These are phyloP conservation scores for Natrix natrix DNA, from an alignment of 2,797 vertebrate genomes.

Conservation along the genomic window DNA sequence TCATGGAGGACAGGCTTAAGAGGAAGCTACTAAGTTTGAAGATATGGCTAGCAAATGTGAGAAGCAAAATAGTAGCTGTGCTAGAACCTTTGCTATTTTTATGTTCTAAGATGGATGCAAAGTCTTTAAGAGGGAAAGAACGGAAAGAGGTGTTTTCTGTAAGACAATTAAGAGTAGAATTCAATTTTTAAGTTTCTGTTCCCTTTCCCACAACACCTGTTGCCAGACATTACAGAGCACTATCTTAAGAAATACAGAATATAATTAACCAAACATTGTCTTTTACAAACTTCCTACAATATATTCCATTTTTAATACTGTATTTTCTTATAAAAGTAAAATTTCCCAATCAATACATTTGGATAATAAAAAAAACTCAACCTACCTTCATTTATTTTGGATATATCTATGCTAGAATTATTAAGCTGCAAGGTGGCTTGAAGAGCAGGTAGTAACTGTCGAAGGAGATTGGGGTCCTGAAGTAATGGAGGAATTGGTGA, in stretches of 20 bases:
- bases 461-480: constrained; percentile 94
- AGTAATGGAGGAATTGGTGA: constrained; percentile 92
- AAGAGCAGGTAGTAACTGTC: constrained; percentile 95
- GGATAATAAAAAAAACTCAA: not conserved
- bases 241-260: not conserved
- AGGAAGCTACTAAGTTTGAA: not conserved
- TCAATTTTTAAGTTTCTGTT: not conserved
- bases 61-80: not conserved
- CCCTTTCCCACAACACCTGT: not conserved
- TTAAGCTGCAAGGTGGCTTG: constrained; percentile 98
- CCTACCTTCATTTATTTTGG: constrained; percentile 99
- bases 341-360: not conserved
- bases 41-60: not conserved
- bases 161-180: not conserved
- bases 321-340: not conserved
- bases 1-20: not conserved
- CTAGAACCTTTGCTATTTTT: not conserved
- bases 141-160: not conserved
- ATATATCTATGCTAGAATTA: constrained; percentile 97
- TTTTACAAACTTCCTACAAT: not conserved
- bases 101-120: not conserved
- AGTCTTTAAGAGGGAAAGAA: not conserved
- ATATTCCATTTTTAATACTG: not conserved
- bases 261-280: not conserved
- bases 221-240: not conserved